Evolutionary conservation across 2,797 vertebrate genomes (phyloP).

Genomic region (Urocyon cinereoargenteus): DNA sequence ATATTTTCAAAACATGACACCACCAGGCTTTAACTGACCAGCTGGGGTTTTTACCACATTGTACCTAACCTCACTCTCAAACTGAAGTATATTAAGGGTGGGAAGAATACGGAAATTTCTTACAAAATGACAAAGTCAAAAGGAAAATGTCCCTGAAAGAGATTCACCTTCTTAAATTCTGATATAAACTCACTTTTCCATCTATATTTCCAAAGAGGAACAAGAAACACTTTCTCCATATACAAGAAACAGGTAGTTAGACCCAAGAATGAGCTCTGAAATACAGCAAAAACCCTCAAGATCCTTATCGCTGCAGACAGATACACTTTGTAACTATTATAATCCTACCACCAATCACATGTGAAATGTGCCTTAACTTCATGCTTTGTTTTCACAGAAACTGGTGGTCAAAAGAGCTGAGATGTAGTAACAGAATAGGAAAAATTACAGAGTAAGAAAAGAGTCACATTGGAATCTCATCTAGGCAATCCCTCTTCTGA

Average conservation of each 20-base stretch:
- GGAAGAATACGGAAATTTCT: not conserved
- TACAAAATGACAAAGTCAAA: not conserved
- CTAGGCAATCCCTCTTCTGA: not conserved
- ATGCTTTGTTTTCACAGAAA: not conserved
- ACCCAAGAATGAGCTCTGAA: not conserved
- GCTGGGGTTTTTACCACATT: not conserved
- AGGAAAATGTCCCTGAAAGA: not conserved
- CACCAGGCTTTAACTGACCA: not conserved
- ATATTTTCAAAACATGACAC: not conserved
- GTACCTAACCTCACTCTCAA: not conserved
- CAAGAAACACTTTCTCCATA: not conserved
- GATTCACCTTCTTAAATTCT: not conserved
- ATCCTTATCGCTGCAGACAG: not conserved
- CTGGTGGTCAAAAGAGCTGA: not conserved
- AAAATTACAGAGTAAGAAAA: not conserved
- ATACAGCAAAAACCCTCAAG: not conserved
- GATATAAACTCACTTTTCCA: not conserved
- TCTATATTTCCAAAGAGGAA: not conserved
- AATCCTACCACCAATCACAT: not conserved
- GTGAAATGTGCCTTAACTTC: not conserved
- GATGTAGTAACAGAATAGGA: not conserved
- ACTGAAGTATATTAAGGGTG: not conserved
- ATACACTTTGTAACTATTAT: not conserved
- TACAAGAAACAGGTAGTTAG: conserved; percentile 7
- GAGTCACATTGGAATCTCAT: not conserved